Base-by-base conservation (phyloP, 2,113 vertebrate genomes). In the Austrofundulus limnaeus region DNA sequence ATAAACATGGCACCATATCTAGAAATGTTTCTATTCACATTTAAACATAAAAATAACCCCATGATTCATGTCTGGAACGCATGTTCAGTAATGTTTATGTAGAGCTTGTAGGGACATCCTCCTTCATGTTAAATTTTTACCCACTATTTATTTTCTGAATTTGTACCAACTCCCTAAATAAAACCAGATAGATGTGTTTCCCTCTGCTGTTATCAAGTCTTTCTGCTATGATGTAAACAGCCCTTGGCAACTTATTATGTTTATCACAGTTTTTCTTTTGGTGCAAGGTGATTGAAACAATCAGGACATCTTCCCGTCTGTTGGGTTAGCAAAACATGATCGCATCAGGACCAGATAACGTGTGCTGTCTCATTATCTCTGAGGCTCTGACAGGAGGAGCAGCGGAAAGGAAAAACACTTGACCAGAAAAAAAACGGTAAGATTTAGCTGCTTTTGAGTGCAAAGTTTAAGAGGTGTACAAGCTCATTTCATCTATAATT, bases 281-380 rank as follows among this genome's bases (percentile, higher is more conserved):
- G 15, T 2, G 4, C 59, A 6, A 12, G 23, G 37, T 57, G 2
- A 75, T 11, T 57, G 28, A 76, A 75, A 62, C 55, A 49, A 42
- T 62, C 15, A 13, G 60, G 70, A 68, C 74, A 83, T 78, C 68
- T 58, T 52, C 64, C 21, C 13, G 13, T 39, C 39, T 67, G 55
- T 61, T 48, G 19, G 48, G 54, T 72, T 77, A 34, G 70, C 63
- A 72, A 75, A 79, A 73, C 75, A 73, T 39, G 60, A 78, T 72
- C 66, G 56, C 51, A 61, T 61, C 58, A 11, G 50, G 66, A 57
- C 66, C 72, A 61, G 58, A 64, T 67, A 70, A 61, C 20, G 46
- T 58, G 47, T 42, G 43, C 52, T 25, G 58, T 74, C 60, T 65
- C 66, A 77, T 86, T 84, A 83, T 83, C 82, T 74, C 21, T 23